phyloP scores from a whole-genome alignment of 2,888 invertebrate species.

The Stenodema calcarata region DNA sequence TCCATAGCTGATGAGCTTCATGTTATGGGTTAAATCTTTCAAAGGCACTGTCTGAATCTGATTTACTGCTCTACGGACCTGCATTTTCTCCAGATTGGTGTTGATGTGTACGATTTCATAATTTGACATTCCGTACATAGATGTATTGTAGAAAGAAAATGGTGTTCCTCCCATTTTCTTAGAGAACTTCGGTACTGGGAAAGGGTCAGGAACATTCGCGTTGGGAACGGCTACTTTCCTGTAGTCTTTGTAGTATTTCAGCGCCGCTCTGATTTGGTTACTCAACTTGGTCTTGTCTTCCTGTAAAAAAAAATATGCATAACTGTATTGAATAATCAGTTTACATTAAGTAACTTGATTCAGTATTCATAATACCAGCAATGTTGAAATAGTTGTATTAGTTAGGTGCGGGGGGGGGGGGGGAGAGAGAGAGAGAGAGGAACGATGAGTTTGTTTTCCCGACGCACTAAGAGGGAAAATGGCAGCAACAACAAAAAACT shows the following conservation, averaged over 20 bases:
- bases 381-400: neutral
- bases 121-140: conserved; percentile 78
- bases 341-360: too few species aligned
- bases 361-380: too few species aligned
- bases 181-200: conserved; percentile 77
- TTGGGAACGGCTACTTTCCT: conserved; percentile 84
- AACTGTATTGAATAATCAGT: neutral
- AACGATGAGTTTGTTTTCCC: too few species aligned
- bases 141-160: conserved; percentile 74
- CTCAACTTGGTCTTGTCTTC: conserved; percentile 66
- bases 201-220: conserved; percentile 79
- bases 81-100: conserved; percentile 77
- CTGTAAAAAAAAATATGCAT: neutral
- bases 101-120: conserved; percentile 76
- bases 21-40: too few species aligned
- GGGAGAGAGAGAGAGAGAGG: too few species aligned
- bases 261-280: conserved; percentile 71
- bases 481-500: too few species aligned
- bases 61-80: conserved; percentile 64
- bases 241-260: conserved; percentile 81
- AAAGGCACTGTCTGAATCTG: too few species aligned
- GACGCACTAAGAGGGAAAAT: too few species aligned
- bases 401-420: too few species aligned
- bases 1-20: too few species aligned
- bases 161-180: conserved; percentile 74